Evolutionary conservation across 2,888 invertebrate genomes (phyloP), one percentile per base, ranked within the genome.

Genomic region (Pristionchus fissidentatus): DNA sequence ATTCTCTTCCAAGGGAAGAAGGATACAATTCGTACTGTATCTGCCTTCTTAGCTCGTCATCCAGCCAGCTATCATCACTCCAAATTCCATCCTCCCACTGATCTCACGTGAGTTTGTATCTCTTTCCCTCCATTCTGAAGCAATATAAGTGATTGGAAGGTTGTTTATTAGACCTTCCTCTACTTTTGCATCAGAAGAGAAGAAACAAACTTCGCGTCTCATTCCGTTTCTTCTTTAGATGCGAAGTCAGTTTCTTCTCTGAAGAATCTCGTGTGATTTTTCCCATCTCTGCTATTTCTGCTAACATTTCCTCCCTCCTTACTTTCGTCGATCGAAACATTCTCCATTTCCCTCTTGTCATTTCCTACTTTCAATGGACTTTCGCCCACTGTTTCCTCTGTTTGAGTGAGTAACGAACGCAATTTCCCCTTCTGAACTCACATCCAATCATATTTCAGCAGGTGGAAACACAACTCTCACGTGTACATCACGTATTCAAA

Each of bases 1-100:
- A 57, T 79, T 55, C 57, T 79, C 38, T 57, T 55, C 79, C 79
- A 55, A 75, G 75, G 75, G 32, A 75, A 43, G 10, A 5, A 3
- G 19, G 43, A 43, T 13, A 43, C 43, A 43, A 75, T 75, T 46
- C 22, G 29, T 10, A 15, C 75, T n/a, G 43, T 75, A 0, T 75
- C 75, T 26, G 8, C 29, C 41, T 43, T 26, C 46, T 29, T 75
- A 1, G 5, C 75, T 22, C 26, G 46, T 29, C 75, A 75, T 75
- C 75, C 75, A 32, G 46, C 75, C 26, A 46, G 46, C 15, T 75
- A 75, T 46, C 46, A 43, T 46, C 75, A 75, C 32, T 75, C 75
- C 3, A 66, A 35, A 22, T 66, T 38, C 19, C 66, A 66, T 66
- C 35, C 66, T 66, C 22, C 38, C 4, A 38, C 22, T 15, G 19